Evolutionary conservation across 2,888 invertebrate species (phyloP).

Genomic region (Anoncus sp.): DNA sequence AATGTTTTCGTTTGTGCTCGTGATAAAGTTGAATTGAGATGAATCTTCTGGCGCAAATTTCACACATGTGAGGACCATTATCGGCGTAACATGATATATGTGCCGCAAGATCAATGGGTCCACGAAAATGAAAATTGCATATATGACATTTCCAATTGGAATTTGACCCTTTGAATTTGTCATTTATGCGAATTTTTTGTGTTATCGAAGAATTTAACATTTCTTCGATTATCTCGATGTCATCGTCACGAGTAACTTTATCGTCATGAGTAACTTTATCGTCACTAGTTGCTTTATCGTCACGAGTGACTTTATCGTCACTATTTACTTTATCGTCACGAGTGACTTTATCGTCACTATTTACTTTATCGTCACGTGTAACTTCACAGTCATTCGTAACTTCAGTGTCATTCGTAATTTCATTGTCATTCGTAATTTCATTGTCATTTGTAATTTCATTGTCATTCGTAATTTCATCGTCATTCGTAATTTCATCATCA

Average conservation of each 20-base stretch:
- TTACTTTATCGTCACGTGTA: no score
- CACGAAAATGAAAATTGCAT: slow-evolving; percentile 44
- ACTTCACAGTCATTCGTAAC: neutral
- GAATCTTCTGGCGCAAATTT: slow-evolving; percentile 64
- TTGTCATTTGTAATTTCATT: no score
- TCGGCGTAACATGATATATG: slow-evolving; percentile 61
- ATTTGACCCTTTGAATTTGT: no score
- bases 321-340: no score
- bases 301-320: no score
- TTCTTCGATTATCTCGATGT: neutral
- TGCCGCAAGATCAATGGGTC: slow-evolving; percentile 33
- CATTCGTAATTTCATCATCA: no score
- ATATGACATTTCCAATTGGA: slow-evolving; percentile 38
- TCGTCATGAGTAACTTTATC: neutral
- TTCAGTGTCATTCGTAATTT: no score
- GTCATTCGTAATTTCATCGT: no score
- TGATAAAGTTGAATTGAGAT: slow-evolving; percentile 16
- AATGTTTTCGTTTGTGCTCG: slow-evolving; percentile 61
- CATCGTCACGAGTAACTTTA: neutral
- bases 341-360: no score
- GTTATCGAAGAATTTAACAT: neutral
- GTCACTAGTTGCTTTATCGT: no score
- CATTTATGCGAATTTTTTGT: neutral
- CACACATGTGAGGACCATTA: slow-evolving; percentile 57
- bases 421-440: no score